Evolutionary conservation across 2,113 vertebrate genomes (phyloP).

Genomic region (Ceyx margarethae): DNA sequence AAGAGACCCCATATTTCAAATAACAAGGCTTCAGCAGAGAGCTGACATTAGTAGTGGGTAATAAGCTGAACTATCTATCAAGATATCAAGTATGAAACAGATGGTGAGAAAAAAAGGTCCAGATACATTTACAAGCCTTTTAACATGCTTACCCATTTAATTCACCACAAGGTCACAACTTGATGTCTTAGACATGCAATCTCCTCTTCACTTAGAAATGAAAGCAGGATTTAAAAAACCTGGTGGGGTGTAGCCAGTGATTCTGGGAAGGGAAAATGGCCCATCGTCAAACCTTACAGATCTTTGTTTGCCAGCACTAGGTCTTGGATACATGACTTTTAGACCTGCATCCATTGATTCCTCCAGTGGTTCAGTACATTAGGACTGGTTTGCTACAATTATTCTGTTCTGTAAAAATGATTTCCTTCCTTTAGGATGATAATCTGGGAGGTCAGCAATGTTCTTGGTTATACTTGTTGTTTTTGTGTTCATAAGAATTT

Average conservation of each 20-base stretch:
- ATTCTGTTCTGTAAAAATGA: neutral
- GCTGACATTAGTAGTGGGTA: slow-evolving; percentile 74
- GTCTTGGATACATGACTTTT: neutral
- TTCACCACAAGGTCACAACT: slow-evolving; percentile 61
- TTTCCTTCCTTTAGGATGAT: neutral
- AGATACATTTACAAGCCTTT: slow-evolving; percentile 52
- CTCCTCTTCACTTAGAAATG: slow-evolving; percentile 32
- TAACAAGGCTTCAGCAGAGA: slow-evolving; percentile 57
- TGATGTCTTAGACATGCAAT: slow-evolving; percentile 52
- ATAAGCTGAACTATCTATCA: slow-evolving; percentile 76
- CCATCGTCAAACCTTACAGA: neutral
- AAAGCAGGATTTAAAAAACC: neutral
- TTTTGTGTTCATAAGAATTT: neutral
- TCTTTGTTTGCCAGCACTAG: neutral
- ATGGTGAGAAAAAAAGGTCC: slow-evolving; percentile 63
- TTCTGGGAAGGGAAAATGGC: slow-evolving; percentile 17
- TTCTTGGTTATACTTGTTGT: neutral
- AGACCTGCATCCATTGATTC: neutral
- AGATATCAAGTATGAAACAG: slow-evolving; percentile 74
- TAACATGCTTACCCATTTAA: slow-evolving; percentile 64
- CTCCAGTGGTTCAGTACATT: neutral
- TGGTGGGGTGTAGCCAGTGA: neutral
- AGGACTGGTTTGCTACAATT: neutral
- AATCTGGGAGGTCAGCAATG: neutral
- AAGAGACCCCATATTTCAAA: slow-evolving; percentile 76